Conservation (phyloP, 2,797 vertebrate genomes). For the Mus spretus region DNA sequence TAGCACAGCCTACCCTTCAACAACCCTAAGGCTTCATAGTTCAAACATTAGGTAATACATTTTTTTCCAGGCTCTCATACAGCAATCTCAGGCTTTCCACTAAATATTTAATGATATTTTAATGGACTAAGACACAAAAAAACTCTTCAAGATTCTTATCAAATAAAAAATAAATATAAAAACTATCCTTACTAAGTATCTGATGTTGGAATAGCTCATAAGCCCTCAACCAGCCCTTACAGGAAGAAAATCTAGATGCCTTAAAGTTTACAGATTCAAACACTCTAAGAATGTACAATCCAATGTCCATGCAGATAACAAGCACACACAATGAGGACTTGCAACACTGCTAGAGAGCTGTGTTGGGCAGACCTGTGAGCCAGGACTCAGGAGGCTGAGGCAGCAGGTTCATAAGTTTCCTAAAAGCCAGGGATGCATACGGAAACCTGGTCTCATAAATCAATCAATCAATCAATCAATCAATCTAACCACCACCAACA, state of each 20-base stretch:
- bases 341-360: constrained; percentile 21
- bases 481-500: not conserved
- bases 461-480: not conserved
- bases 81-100: constrained; percentile 65
- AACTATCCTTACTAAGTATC: constrained; percentile 58
- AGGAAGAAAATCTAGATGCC: constrained; percentile 51
- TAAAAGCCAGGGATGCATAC: not conserved
- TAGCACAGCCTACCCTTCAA: constrained; percentile 61
- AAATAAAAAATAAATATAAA: constrained; percentile 70
- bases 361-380: not conserved
- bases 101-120: constrained; percentile 64
- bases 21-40: constrained; percentile 67
- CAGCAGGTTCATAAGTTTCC: not conserved
- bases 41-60: constrained; percentile 75
- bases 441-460: not conserved
- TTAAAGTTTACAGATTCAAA: constrained; percentile 48
- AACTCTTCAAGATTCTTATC: constrained; percentile 71
- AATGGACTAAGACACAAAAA: constrained; percentile 59
- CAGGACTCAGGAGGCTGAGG: not conserved
- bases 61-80: constrained; percentile 37
- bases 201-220: constrained; percentile 55
- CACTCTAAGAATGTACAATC: not conserved
- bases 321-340: not conserved
- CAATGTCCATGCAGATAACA: constrained; percentile 2
- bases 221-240: constrained; percentile 38